Base-by-base conservation (phyloP, 2,888 invertebrate genomes). In the Sarcophaga carnaria region DNA sequence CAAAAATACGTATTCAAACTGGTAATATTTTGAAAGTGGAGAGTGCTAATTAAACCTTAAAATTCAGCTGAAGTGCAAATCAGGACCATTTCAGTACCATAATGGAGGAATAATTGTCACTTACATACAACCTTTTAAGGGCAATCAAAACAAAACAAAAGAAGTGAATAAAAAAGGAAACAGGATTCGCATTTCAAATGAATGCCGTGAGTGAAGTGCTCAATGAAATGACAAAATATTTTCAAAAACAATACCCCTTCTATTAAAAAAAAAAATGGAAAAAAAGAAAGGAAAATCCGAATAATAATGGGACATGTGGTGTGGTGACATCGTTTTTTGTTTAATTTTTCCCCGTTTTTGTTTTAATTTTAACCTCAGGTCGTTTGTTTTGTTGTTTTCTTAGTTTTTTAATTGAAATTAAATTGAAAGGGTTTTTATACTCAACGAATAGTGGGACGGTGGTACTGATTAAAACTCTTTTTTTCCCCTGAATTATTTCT, bases 151-250 rank as follows among this genome's bases (percentile, higher is more conserved):
- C n/a, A 27, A 74, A 60, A 20, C 12, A 59, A 20, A 47, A 27
- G 47, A 27, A 10, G 25, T 60, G 37, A 37, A 37, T 37, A 2
- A 37, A 37, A 37, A 2, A 37, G 37, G 10, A 37, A 37, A 8
- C 2, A 37, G 37, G 2, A 10, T 37, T 37, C 37, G 10, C 10
- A 37, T 37, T 37, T 37, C 10, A 10, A 2, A 37, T 25, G 6
- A 78, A 25, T 59, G 75, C 84, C 87, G 0, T 14, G 12, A 80
- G 79, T 71, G 11, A 77, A 79, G 81, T 62, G 71, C 75, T 63
- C 62, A 70, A 75, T 71, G 80, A 75, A 87, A 82, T 84, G 84
- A 84, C 87, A 87, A 87, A 87, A 87, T 79, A 84, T 84, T 79
- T 87, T 62, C 75, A 37, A 72, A 81, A 76, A 82, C 70, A 84